Evolutionary conservation across 2,797 vertebrate genomes (phyloP).

Genomic region (Balearica regulorum): DNA sequence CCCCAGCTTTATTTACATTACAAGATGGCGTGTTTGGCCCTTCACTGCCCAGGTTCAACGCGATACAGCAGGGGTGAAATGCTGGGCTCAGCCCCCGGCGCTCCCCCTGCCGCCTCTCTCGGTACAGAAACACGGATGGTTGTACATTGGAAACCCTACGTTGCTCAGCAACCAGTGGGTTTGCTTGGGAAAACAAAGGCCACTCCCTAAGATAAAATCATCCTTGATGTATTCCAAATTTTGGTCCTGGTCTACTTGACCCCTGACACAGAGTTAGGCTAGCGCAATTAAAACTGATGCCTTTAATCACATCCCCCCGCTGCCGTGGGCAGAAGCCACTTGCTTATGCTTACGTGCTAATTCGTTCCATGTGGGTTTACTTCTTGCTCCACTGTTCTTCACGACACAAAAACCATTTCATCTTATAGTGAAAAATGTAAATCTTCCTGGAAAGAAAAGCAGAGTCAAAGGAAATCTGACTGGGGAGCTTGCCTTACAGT

Average conservation of each 20-base stretch:
- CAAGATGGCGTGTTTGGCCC: rapidly evolving
- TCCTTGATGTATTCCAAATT: not conserved
- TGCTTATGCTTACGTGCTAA: not conserved
- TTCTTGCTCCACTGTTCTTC: not conserved
- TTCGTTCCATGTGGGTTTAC: not conserved
- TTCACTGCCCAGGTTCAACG: rapidly evolving
- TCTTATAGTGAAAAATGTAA: constrained; percentile 32
- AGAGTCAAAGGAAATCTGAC: constrained; percentile 41
- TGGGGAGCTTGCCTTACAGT: constrained; percentile 27
- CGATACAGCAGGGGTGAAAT: not conserved
- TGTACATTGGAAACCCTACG: not conserved
- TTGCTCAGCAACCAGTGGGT: not conserved
- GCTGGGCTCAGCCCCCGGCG: not conserved
- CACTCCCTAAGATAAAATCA: not conserved
- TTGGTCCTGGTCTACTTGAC: not conserved
- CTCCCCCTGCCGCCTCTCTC: not conserved
- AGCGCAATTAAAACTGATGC: not conserved
- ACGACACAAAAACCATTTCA: not conserved
- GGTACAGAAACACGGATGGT: rapidly evolving
- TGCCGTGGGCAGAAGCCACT: not conserved
- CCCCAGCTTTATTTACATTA: not conserved
- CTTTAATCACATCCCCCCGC: not conserved
- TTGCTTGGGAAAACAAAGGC: not conserved
- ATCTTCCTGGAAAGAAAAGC: constrained; percentile 31
- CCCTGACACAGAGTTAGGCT: not conserved